Percentiles rank a stretch among this genome's conserved stretches.
Conservation (phyloP, 2,888 invertebrate genomes). For the Zaprionus lineosus region DNA sequence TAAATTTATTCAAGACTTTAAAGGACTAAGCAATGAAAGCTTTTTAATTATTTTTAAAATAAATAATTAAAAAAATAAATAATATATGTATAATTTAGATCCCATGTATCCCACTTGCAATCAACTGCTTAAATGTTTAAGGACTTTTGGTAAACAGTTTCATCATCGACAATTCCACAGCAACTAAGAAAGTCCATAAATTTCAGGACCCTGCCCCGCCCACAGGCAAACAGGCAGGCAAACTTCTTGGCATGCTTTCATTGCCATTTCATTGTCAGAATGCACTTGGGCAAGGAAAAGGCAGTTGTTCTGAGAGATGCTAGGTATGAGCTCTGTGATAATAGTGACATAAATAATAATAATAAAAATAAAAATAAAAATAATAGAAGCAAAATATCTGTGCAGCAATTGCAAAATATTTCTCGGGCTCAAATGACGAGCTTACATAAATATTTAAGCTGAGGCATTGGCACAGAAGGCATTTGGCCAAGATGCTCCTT, state of each 20-base stretch:
- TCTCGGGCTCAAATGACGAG: conserved; percentile 53
- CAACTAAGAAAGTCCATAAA: conserved; percentile 32
- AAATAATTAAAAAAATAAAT: no score
- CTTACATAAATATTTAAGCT: conserved; percentile 67
- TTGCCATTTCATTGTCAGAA: conserved; percentile 26
- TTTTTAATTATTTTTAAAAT: no score
- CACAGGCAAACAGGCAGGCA: neutral
- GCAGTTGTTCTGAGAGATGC: conserved; percentile 5
- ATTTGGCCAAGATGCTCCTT: conserved; percentile 32
- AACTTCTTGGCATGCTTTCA: neutral
- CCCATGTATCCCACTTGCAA: no score
- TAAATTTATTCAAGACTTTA: no score
- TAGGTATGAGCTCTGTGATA: conserved; percentile 60
- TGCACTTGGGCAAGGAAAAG: conserved; percentile 3
- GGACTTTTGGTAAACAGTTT: conserved; percentile 9
- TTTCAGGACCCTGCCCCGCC: conserved; percentile 10
- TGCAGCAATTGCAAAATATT: conserved; percentile 56
- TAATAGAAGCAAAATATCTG: conserved; percentile 60
- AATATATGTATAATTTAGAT: no score
- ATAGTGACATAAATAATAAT: conserved; percentile 62
- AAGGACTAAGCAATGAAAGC: no score
- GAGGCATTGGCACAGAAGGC: conserved; percentile 45
- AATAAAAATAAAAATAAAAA: conserved; percentile 60
- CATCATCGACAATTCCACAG: conserved; percentile 13
- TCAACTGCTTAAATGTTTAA: neutral